Evolutionary conservation across 2,888 invertebrate genomes (phyloP).

Genomic region (Apodemia hepburni): DNA sequence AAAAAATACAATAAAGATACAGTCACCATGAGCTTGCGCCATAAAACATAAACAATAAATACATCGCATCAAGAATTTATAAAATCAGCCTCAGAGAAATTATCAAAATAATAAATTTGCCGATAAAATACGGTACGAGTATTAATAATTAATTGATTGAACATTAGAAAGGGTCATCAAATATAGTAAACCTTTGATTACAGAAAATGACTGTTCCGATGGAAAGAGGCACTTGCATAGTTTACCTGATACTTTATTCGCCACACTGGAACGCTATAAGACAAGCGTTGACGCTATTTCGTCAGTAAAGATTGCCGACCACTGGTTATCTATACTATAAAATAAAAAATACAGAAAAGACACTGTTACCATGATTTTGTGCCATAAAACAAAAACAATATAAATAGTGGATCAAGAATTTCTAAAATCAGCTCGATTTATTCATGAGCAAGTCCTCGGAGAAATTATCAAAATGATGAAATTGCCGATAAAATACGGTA

Average conservation of each 20-base stretch:
- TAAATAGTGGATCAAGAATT: conserved; percentile 5
- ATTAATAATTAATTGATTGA: conserved; percentile 51
- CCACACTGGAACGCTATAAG: no score
- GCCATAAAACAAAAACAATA: neutral
- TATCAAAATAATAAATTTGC: conserved; percentile 22
- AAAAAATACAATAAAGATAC: no score
- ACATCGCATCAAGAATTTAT: neutral
- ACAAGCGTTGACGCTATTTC: no score
- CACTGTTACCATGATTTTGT: no score
- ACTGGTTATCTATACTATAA: no score
- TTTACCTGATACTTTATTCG: no score
- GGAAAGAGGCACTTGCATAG: no score
- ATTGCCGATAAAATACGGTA: conserved; percentile 26
- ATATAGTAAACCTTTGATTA: conserved; percentile 59
- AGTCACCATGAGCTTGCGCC: no score
- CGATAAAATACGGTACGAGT: conserved; percentile 27
- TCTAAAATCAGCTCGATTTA: conserved; percentile 11
- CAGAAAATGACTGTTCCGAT: no score
- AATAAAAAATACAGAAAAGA: no score
- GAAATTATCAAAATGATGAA: conserved; percentile 21
- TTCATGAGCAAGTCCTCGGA: conserved; percentile 16
- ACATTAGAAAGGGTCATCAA: conserved; percentile 66
- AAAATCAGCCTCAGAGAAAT: conserved; percentile 12
- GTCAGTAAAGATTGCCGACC: no score
- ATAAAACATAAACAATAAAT: neutral